Evolutionary conservation across 2,888 invertebrate species (phyloP).

Genomic region (Cataglyphis livida): DNA sequence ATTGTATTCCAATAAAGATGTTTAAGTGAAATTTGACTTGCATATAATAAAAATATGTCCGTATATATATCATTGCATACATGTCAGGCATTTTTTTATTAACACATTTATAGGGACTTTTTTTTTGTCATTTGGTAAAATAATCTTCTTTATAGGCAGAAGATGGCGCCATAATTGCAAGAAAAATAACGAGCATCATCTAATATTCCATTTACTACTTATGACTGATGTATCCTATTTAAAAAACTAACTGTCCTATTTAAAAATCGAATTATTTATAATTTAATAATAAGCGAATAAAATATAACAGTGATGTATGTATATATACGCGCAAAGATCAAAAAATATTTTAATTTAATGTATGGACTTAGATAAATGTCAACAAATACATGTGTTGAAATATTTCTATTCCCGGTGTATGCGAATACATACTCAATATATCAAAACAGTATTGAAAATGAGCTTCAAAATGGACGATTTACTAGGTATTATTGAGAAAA

Average conservation of each 20-base stretch:
- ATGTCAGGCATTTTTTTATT: not conserved
- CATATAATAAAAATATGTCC: not conserved
- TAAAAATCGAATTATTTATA: not conserved
- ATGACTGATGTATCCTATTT: not conserved
- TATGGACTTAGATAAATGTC: not conserved
- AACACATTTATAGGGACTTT: not conserved
- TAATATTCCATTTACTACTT: not conserved
- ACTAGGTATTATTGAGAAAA: conserved; percentile 56
- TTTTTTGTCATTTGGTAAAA: not conserved
- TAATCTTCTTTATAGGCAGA: not conserved
- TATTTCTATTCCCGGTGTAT: too few relatives aligned
- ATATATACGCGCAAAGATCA: not conserved
- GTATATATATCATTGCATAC: not conserved
- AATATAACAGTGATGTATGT: not conserved
- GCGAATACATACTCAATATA: not conserved
- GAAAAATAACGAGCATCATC: not conserved
- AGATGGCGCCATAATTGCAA: conserved; percentile 4
- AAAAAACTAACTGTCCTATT: not conserved
- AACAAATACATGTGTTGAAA: not conserved
- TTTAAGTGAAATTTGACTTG: not conserved
- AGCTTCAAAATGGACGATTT: conserved; percentile 52
- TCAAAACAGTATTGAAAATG: not conserved
- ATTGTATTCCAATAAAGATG: not conserved
- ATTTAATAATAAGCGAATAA: not conserved
- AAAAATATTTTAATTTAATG: not conserved